Percentiles rank a stretch among this genome's conserved stretches.
These are phyloP conservation scores for Polypterus bichir DNA, from an alignment of 2,113 vertebrate species.

Conservation along the genomic window DNA sequence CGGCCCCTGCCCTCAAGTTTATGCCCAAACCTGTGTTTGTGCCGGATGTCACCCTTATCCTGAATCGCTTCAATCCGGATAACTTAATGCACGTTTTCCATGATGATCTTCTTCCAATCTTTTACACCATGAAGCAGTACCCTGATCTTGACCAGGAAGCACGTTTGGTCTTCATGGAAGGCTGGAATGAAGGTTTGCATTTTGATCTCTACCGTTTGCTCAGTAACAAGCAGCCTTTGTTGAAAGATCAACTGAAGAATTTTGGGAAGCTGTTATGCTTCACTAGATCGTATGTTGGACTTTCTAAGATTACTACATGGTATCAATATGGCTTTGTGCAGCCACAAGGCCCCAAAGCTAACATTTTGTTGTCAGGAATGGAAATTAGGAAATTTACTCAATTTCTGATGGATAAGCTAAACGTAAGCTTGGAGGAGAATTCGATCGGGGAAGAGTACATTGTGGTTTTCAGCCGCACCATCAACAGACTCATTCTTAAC, in stretches of 20 bases:
- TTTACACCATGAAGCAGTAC: conserved; percentile 89
- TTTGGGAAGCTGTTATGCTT: conserved; percentile 92
- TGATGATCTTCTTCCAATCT: conserved; percentile 84
- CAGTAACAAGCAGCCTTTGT: conserved; percentile 81
- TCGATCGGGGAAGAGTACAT: conserved; percentile 65
- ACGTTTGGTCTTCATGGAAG: conserved; percentile 91
- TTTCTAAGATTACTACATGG: conserved; percentile 95
- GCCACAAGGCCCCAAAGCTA: conserved; percentile 91
- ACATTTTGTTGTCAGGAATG: conserved; percentile 82
- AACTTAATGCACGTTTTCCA: conserved; percentile 97
- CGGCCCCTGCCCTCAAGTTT: conserved; percentile 73
- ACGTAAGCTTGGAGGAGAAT: conserved; percentile 47
- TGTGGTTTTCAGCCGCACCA: conserved; percentile 78
- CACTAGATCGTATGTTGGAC: conserved; percentile 79
- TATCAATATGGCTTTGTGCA: conserved; percentile 96
- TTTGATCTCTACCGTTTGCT: conserved; percentile 87
- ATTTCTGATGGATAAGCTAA: conserved; percentile 67
- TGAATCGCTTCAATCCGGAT: conserved; percentile 93
- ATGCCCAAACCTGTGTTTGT: conserved; percentile 92
- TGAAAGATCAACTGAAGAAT: conserved; percentile 74
- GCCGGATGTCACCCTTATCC: conserved; percentile 79
- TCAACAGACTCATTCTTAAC: conserved; percentile 83
- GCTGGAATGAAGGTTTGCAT: conserved; percentile 79
- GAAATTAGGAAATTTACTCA: conserved; percentile 83
- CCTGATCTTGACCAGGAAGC: conserved; percentile 70